These are phyloP conservation scores for Synaphobranchus kaupii DNA, from an alignment of 2,797 vertebrate species.

Conservation along the genomic window DNA sequence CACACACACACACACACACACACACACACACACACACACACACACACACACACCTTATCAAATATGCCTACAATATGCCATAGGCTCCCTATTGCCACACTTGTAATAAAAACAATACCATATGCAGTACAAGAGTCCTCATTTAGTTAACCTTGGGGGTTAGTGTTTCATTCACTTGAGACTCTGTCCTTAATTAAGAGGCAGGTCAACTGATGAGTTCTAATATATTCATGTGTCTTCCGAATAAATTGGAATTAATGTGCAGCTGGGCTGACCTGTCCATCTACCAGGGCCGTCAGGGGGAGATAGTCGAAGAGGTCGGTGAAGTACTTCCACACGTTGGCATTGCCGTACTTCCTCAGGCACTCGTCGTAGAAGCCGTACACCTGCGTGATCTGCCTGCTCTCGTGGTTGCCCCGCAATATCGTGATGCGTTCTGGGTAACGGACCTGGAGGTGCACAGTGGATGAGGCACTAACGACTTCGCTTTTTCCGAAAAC, in stretches of 20 bases:
- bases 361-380: conserved; percentile 89
- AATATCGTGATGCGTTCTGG: conserved; percentile 88
- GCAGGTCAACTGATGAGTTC: background rate
- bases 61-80: background rate
- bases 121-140: background rate
- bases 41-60: background rate
- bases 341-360: conserved; percentile 88
- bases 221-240: background rate
- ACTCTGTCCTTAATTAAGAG: background rate
- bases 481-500: background rate
- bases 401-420: conserved; percentile 86
- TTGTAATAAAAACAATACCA: background rate
- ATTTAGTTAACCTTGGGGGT: background rate
- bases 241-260: background rate
- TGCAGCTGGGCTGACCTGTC: conserved; percentile 72
- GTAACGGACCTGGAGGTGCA: conserved; percentile 76
- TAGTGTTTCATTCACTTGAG: background rate
- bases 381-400: conserved; percentile 89
- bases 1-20: too few species aligned
- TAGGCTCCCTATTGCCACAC: background rate
- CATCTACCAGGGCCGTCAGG: conserved; percentile 87
- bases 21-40: background rate
- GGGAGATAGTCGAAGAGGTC: conserved; percentile 91
- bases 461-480: background rate
- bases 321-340: conserved; percentile 90